Conservation (phyloP, 2,113 vertebrate species). For the Corythoichthys haematopterus region DNA sequence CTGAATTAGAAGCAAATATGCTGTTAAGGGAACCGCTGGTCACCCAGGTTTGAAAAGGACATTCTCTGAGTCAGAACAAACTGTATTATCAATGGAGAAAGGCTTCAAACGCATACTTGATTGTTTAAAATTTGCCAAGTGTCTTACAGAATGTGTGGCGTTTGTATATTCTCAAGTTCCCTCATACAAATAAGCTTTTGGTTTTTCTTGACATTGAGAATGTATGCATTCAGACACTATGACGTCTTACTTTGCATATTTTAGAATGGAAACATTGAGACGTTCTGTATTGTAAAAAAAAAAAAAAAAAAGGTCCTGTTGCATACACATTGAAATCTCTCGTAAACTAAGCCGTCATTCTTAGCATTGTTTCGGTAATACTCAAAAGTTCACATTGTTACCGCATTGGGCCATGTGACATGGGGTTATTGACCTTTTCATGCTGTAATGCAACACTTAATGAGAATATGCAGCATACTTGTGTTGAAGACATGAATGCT, state of each 20-base stretch:
- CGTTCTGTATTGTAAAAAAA: no score
- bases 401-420: conserved; percentile 28
- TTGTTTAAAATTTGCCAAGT: not conserved
- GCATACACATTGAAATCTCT: conserved; percentile 10
- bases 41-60: conserved; percentile 72
- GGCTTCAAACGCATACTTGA: not conserved
- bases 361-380: conserved; percentile 35
- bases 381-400: conserved; percentile 18
- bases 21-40: conserved; percentile 67
- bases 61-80: not conserved
- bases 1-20: conserved; percentile 51
- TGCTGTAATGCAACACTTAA: conserved; percentile 11
- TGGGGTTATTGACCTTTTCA: conserved; percentile 10
- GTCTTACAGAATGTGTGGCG: not conserved
- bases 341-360: conserved; percentile 23
- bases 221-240: conserved; percentile 45
- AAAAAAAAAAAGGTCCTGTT: not conserved
- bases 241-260: conserved; percentile 55
- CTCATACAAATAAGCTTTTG: conserved; percentile 27
- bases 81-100: not conserved
- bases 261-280: conserved; percentile 25
- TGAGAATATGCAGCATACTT: not conserved
- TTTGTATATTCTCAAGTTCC: conserved; percentile 51
- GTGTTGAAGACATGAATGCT: conserved; percentile 10
- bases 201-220: conserved; percentile 34